Evolutionary conservation across 2,888 invertebrate genomes (phyloP), one percentile per base, ranked within the genome.

Genomic region (Polymixis lichenea): DNA sequence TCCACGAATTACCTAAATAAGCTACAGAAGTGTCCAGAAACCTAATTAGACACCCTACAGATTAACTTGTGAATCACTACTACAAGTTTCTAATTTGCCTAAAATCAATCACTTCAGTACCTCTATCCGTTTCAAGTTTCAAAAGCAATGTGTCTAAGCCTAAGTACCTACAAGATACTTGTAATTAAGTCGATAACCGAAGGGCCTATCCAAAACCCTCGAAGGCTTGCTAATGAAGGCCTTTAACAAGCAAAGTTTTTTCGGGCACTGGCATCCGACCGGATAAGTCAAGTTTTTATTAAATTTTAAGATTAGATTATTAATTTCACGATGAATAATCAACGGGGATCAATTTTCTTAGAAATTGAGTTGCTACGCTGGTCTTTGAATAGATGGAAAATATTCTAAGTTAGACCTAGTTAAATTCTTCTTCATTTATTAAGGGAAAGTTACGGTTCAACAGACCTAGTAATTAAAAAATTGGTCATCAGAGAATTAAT

Each of bases 231-330:
- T 91, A 92, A 92, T 91, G 91, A 92, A 90, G 87, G 89, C 83
- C 56, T 84, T 85, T 90, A 92, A 90, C 90, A 92, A 90, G 91
- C 87, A 89, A 91, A 91, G 88, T 90, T 92, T 89, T 91, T 89
- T 89, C 77, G 85, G 75, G 72, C 81, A 68, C 65, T 22, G 80
- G 71, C 80, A 87, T 85, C 86, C 87, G 82, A 87, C 86, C 86
- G 87, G 85, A 89, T 85, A 82, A 86, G 85, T 84, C 86, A 85
- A 82, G 82, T 84, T 89, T 88, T 84, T 86, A 82, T 83, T 76
- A 82, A 87, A 84, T 85, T 82, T 90, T 82, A 87, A 80, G 82
- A 88, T 85, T 88, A 83, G 65, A 76, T 83, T 87, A 85, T 82
- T 85, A 85, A 85, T 87, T 87, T 87, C 56, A 55, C 69, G 75